Conservation (phyloP, 2,888 invertebrate genomes). For the Coelopa pilipes region DNA sequence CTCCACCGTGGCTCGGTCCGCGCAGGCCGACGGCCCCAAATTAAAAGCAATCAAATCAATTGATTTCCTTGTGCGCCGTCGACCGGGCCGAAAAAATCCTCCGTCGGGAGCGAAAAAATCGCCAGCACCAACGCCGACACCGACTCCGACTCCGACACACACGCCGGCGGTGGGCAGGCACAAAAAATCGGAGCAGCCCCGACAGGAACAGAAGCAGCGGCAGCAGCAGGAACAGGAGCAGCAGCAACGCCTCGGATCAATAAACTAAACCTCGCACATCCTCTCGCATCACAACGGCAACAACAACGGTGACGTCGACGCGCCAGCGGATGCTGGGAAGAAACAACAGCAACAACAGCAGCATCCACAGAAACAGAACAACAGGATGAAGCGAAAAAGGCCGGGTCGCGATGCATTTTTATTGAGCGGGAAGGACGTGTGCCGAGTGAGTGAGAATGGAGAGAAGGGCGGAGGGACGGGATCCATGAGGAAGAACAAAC, state of each 20-base stretch:
- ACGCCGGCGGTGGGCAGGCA: too few relatives aligned
- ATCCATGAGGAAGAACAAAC: conserved; percentile 32
- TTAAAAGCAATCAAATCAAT: conserved; percentile 36
- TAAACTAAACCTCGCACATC: conserved; percentile 31
- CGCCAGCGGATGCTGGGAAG: not conserved
- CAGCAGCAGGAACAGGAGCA: conserved; percentile 9
- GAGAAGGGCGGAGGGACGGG: not conserved
- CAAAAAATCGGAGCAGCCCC: too few relatives aligned
- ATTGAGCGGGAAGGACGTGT: conserved; percentile 25
- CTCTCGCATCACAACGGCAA: not conserved
- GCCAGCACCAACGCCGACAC: not conserved
- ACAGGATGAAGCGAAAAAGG: not conserved
- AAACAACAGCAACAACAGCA: not conserved
- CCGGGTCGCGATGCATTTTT: conserved; percentile 21
- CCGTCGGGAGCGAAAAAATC: not conserved
- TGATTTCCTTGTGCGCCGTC: conserved; percentile 2
- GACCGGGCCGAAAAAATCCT: too few relatives aligned
- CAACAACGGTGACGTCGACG: conserved; percentile 6
- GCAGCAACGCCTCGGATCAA: conserved; percentile 33
- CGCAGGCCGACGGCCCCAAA: conserved; percentile 4
- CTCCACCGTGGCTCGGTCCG: too few relatives aligned
- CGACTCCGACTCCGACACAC: too few relatives aligned
- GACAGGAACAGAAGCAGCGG: not conserved
- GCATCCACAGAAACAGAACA: conserved; percentile 5
- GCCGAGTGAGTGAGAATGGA: not conserved